Conservation (phyloP, 1,140 invertebrate species). For the Microplitis mediator region DNA sequence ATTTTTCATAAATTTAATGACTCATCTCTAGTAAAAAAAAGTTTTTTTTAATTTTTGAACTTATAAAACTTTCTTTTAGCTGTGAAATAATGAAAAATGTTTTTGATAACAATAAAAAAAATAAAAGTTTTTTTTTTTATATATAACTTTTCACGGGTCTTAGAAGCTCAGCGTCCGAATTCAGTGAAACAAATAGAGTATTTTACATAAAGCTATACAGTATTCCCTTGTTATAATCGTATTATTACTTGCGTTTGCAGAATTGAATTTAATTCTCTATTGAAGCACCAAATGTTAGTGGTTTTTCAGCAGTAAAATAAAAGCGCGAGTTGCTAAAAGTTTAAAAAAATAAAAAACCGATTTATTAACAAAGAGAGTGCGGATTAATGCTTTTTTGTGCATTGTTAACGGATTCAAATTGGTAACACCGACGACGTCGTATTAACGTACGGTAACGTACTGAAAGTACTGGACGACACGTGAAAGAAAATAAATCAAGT, state of each 20-base stretch:
- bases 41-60: no score
- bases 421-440: no score
- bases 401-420: no score
- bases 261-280: slow-evolving; percentile 1
- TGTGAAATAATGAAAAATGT: neutral
- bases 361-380: no score
- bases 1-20: no score
- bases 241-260: slow-evolving; percentile 11
- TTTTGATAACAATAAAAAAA: neutral
- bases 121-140: neutral
- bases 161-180: neutral
- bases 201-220: slow-evolving; percentile 9
- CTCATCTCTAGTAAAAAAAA: no score
- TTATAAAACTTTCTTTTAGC: no score
- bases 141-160: neutral
- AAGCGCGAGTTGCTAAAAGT: neutral
- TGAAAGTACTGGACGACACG: no score
- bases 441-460: no score
- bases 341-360: no score
- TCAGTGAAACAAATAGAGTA: slow-evolving; percentile 15
- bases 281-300: neutral
- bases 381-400: no score
- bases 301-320: neutral
- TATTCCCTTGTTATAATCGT: slow-evolving; percentile 13
- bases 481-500: no score